Evolutionary conservation across 2,888 invertebrate genomes (phyloP).

Genomic region (Lepidochitona cinerea): DNA sequence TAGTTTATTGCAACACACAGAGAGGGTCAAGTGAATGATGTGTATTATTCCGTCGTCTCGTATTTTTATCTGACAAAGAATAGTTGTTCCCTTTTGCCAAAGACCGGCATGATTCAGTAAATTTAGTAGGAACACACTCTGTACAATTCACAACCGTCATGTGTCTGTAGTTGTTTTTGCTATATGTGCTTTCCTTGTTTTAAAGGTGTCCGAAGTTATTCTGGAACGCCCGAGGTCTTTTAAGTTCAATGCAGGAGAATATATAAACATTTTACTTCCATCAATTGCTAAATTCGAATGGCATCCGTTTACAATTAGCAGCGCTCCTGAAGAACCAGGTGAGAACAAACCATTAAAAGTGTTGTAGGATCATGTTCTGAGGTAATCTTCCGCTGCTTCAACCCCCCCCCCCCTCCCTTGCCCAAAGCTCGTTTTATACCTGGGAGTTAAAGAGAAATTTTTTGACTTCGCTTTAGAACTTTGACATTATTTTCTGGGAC

Average conservation of each 20-base stretch:
- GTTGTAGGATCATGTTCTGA: too few relatives aligned
- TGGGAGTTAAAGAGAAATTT: not conserved
- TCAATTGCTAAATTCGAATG: conserved; percentile 93
- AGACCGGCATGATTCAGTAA: not conserved
- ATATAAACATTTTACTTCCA: conserved; percentile 93
- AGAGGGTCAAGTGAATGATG: too few relatives aligned
- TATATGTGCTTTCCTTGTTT: not conserved
- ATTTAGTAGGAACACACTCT: not conserved
- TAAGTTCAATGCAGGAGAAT: conserved; percentile 93
- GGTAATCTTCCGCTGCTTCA: too few relatives aligned
- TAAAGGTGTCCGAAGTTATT: conserved; percentile 62
- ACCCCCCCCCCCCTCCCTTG: too few relatives aligned
- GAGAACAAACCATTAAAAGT: too few relatives aligned
- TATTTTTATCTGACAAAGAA: too few relatives aligned
- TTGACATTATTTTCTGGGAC: too few relatives aligned
- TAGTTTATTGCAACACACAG: too few relatives aligned
- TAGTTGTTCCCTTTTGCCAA: too few relatives aligned
- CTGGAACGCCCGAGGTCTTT: conserved; percentile 89
- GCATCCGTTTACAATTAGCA: conserved; percentile 98
- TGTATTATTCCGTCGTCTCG: too few relatives aligned
- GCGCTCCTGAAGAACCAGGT: conserved; percentile 93
- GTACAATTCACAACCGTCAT: not conserved
- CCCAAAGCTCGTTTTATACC: too few relatives aligned
- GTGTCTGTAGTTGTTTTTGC: not conserved
- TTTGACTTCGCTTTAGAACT: too few relatives aligned